A percentile compares a stretch with the other conserved stretches of the same genome.
phyloP scores from a whole-genome alignment of 2,113 vertebrate genomes.

The Noctilio leporinus region DNA sequence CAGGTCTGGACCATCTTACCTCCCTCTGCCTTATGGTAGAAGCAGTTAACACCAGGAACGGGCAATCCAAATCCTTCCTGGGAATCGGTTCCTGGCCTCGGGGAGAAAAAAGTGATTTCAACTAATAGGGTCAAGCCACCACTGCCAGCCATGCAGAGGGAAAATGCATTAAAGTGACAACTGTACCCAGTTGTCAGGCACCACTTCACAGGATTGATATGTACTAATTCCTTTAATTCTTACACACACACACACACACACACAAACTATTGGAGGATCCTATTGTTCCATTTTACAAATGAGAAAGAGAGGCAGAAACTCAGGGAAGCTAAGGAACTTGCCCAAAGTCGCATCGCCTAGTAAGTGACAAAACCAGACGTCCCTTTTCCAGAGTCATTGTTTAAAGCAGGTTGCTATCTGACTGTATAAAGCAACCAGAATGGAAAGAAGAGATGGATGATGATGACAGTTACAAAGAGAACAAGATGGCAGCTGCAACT shows the following conservation, averaged over 20 bases:
- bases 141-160: rapidly evolving
- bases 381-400: neutral
- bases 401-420: neutral
- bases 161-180: neutral
- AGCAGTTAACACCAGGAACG: rapidly evolving
- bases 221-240: neutral
- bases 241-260: too few relatives aligned
- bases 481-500: neutral
- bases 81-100: neutral
- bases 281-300: neutral
- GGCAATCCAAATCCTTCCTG: neutral
- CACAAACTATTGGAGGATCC: neutral
- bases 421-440: neutral
- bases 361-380: neutral
- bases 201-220: rapidly evolving
- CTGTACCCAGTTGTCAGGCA: rapidly evolving
- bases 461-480: neutral
- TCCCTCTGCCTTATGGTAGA: neutral
- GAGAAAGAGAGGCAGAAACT: neutral
- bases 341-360: neutral
- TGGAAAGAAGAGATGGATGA: neutral
- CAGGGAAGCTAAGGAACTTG: neutral
- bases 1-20: neutral
- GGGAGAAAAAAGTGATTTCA: neutral
- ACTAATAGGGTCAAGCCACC: rapidly evolving